Conservation (phyloP, 2,888 invertebrate genomes). For the Pediacus dermestoides region DNA sequence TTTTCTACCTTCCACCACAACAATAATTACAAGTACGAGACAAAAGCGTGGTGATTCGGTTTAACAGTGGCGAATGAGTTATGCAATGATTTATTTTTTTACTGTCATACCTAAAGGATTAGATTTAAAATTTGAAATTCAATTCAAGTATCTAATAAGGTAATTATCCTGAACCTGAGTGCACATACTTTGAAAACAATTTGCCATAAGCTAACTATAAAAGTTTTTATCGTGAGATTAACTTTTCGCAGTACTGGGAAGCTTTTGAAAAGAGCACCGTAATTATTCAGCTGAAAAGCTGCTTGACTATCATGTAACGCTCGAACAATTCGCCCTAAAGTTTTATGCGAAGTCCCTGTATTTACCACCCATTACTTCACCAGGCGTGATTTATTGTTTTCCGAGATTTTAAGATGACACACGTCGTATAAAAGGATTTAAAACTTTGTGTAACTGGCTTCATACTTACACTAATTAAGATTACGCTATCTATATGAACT, state of each 20-base stretch:
- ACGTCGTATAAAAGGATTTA: conserved; percentile 26
- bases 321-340: conserved; percentile 19
- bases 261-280: conserved; percentile 16
- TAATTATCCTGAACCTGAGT: conserved; percentile 8
- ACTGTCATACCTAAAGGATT: too few species aligned
- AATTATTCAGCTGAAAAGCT: conserved; percentile 26
- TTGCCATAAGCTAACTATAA: conserved; percentile 24
- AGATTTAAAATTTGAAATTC: neutral
- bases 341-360: too few species aligned
- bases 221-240: conserved; percentile 27
- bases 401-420: conserved; percentile 26
- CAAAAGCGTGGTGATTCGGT: too few species aligned
- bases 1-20: too few species aligned
- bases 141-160: neutral
- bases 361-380: neutral
- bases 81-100: too few species aligned
- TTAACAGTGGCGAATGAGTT: too few species aligned
- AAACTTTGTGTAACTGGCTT: conserved; percentile 17
- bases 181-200: conserved; percentile 22
- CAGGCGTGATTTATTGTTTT: conserved; percentile 24
- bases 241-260: conserved; percentile 22
- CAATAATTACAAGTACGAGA: too few species aligned
- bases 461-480: neutral
- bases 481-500: too few species aligned
- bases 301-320: conserved; percentile 22